phyloP scores from a whole-genome alignment of 1,140 invertebrate species.

The Caenorhabditis brenneri region DNA sequence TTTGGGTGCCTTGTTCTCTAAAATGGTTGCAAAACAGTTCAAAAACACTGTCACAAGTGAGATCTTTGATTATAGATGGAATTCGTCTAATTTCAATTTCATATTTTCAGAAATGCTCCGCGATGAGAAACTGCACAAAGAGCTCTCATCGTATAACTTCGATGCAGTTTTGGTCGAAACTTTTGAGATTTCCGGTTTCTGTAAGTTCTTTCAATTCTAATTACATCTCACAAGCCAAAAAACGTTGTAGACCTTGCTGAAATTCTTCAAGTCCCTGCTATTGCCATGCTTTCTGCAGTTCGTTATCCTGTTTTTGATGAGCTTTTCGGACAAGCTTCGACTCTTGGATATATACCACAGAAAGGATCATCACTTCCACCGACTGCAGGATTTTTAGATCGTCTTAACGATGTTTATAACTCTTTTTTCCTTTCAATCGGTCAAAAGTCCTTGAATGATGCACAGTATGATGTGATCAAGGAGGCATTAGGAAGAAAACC shows the following conservation, averaged over 20 bases:
- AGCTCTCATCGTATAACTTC: background rate
- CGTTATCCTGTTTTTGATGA: background rate
- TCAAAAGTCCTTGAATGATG: background rate
- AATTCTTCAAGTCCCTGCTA: background rate
- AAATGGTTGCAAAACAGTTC: background rate
- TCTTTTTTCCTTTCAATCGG: background rate
- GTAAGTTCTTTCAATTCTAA: background rate
- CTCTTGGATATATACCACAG: background rate
- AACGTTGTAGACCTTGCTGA: background rate
- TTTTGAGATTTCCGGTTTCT: background rate
- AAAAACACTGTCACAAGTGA: background rate
- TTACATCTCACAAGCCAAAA: background rate
- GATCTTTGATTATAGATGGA: too few species aligned
- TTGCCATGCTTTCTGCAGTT: background rate
- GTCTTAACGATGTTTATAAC: background rate
- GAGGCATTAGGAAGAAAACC: background rate
- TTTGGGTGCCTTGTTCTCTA: background rate
- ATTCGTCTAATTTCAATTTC: too few species aligned
- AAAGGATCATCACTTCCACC: background rate
- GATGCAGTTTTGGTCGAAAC: background rate
- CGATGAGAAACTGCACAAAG: background rate
- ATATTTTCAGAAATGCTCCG: constrained; percentile 35
- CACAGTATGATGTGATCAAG: background rate
- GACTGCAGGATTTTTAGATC: background rate
- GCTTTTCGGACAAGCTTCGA: background rate